Conservation (phyloP, 2,888 invertebrate genomes). For the Macropis europaea region DNA sequence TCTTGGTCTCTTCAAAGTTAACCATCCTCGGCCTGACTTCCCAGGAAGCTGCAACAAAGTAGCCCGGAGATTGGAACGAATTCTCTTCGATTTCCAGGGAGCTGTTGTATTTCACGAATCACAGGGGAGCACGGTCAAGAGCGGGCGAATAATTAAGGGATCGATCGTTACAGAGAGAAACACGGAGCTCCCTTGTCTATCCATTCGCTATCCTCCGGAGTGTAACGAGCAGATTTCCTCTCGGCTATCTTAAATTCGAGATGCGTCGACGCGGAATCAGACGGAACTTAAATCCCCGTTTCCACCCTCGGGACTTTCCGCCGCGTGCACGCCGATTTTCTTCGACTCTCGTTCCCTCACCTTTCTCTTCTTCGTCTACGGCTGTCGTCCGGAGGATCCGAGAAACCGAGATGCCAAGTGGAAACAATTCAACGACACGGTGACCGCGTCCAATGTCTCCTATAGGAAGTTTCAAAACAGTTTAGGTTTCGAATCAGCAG, state of each 20-base stretch:
- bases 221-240: constrained; percentile 38
- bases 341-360: not conserved
- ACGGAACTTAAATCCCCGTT: constrained; percentile 45
- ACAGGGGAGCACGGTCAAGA: constrained; percentile 6
- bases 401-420: not conserved
- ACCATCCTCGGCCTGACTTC: no score
- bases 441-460: not conserved
- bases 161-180: constrained; percentile 35
- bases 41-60: no score
- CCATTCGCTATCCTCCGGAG: constrained; percentile 14
- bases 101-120: constrained; percentile 5
- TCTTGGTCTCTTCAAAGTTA: no score
- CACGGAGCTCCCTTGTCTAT: constrained; percentile 8
- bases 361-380: not conserved
- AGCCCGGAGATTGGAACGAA: no score
- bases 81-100: not conserved
- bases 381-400: not conserved
- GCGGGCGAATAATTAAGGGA: constrained; percentile 42
- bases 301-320: constrained; percentile 18
- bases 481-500: no score
- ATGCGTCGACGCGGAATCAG: constrained; percentile 52
- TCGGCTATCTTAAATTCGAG: constrained; percentile 53
- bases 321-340: constrained; percentile 7
- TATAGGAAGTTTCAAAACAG: no score
- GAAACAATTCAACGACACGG: not conserved